A percentile compares a stretch with the other conserved stretches of the same genome.
phyloP scores from a whole-genome alignment of 2,888 invertebrate species.

The Podotricha telesiphe region DNA sequence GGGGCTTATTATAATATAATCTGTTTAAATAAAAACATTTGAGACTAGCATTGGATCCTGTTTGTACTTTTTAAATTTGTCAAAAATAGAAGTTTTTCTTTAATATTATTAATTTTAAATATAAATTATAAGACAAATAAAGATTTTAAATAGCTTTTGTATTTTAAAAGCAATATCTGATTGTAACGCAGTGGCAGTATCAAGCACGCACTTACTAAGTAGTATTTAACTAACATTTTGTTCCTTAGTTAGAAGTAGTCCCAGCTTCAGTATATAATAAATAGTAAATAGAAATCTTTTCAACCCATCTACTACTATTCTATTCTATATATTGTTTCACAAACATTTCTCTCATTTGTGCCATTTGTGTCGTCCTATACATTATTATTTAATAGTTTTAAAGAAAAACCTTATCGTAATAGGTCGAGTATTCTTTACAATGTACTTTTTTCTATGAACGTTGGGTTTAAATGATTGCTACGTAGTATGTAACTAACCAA shows the following conservation, averaged over 20 bases:
- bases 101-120: too few species aligned
- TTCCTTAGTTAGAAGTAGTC: conserved; percentile 24
- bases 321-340: background rate
- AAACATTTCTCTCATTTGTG: background rate
- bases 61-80: too few species aligned
- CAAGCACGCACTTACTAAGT: conserved; percentile 22
- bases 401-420: background rate
- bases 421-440: background rate
- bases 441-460: background rate
- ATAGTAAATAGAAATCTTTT: conserved; percentile 20
- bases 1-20: too few species aligned
- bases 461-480: conserved; percentile 26
- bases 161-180: conserved; percentile 10
- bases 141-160: too few species aligned
- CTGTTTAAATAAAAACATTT: too few species aligned
- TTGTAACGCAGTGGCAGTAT: conserved; percentile 21
- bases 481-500: conserved; percentile 31
- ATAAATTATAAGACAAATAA: too few species aligned
- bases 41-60: too few species aligned
- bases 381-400: background rate
- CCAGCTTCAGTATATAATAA: conserved; percentile 27
- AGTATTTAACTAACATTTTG: conserved; percentile 12
- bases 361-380: conserved; percentile 1
- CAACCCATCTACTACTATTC: conserved; percentile 18
- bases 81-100: too few species aligned